These are phyloP conservation scores for Amiota communis DNA, from an alignment of 2,888 invertebrate species.

Conservation along the genomic window DNA sequence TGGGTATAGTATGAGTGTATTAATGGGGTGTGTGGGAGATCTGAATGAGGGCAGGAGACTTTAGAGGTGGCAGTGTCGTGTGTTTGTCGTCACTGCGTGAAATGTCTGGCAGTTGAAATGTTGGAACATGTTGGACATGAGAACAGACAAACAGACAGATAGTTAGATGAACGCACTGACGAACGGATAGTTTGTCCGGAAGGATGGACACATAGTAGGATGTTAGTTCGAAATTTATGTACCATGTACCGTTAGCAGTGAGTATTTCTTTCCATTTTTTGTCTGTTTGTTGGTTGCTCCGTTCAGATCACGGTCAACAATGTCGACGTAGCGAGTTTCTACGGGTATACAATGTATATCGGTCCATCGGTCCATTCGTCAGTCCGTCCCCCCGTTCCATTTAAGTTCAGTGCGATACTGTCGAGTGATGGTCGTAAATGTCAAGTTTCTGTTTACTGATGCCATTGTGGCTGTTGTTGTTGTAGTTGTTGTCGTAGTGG, in stretches of 20 bases:
- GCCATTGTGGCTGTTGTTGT: conserved; percentile 52
- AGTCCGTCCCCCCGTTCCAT: conserved; percentile 23
- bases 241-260: conserved; percentile 61
- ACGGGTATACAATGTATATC: too few relatives aligned
- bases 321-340: conserved; percentile 25
- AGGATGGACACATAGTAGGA: conserved; percentile 17
- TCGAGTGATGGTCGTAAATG: conserved; percentile 68
- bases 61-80: background rate
- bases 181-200: background rate
- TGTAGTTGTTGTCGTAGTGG: conserved; percentile 49
- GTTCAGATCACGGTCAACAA: conserved; percentile 47
- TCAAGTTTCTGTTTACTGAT: conserved; percentile 57
- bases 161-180: conserved; percentile 36
- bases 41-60: background rate
- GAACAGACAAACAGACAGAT: background rate
- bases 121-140: conserved; percentile 1
- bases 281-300: conserved; percentile 30
- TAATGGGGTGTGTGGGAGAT: conserved; percentile 27
- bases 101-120: conserved; percentile 60
- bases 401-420: too few relatives aligned
- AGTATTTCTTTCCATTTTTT: conserved; percentile 55
- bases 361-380: conserved; percentile 3
- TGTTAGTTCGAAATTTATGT: conserved; percentile 66
- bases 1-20: too few relatives aligned
- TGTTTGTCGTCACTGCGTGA: conserved; percentile 63